Conservation (phyloP, 2,888 invertebrate genomes). For the Thecocarcelia acutangulata region DNA sequence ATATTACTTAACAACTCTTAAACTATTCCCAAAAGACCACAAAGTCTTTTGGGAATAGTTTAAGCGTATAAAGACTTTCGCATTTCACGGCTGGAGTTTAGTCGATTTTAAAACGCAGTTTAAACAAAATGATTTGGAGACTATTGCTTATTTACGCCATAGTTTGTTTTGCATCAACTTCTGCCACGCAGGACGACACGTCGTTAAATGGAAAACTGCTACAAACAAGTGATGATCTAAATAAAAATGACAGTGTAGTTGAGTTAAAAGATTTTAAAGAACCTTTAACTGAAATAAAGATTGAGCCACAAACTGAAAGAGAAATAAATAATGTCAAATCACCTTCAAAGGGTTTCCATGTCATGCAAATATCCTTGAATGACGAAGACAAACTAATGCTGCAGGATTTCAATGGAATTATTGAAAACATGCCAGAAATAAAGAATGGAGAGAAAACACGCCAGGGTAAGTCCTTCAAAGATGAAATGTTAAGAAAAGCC, state of each 20-base stretch:
- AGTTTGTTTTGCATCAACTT: not conserved
- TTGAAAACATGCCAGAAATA: conserved; percentile 31
- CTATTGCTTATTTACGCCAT: conserved; percentile 11
- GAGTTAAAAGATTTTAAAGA: not conserved
- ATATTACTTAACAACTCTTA: conserved; percentile 39
- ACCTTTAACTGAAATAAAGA: not conserved
- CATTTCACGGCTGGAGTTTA: conserved; percentile 44
- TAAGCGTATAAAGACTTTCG: conserved; percentile 36
- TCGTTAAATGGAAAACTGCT: not conserved
- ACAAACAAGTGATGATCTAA: not conserved
- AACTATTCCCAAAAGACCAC: too few relatives aligned
- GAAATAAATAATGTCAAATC: not conserved
- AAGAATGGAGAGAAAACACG: not conserved
- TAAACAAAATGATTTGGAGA: conserved; percentile 39
- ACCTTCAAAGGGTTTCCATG: not conserved
- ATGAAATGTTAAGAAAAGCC: conserved; percentile 33
- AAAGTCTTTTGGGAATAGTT: not conserved
- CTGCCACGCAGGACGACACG: not conserved
- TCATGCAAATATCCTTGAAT: conserved; percentile 58
- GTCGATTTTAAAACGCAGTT: conserved; percentile 49
- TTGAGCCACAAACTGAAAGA: too few relatives aligned
- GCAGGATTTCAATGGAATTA: conserved; percentile 53
- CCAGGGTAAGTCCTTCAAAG: conserved; percentile 46
- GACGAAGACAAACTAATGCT: conserved; percentile 63
- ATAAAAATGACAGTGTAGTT: not conserved